Conservation (phyloP, 64 coral and sea anemone species). For the Acropora yongei region DNA sequence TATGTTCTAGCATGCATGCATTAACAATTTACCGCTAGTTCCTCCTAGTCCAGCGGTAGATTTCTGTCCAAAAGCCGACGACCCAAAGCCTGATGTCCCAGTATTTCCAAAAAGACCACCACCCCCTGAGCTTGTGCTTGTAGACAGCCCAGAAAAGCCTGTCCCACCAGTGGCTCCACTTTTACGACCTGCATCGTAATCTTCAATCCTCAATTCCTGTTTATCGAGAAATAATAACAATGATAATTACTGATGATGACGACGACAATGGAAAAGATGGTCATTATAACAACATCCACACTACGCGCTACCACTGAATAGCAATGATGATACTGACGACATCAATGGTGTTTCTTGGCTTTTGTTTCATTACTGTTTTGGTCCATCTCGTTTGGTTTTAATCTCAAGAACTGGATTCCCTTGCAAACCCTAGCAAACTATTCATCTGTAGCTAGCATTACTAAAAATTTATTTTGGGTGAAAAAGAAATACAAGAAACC, state of each 20-base stretch:
- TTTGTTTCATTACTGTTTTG: no score
- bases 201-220: conserved; percentile 88
- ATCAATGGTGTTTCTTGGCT: no score
- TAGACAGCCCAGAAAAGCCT: conserved; percentile 62
- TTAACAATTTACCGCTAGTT: conserved; percentile 42
- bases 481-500: no score
- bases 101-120: conserved; percentile 76
- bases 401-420: no score
- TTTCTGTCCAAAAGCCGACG: conserved; percentile 72
- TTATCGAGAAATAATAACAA: not conserved
- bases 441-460: no score
- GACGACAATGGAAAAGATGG: no score
- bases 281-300: no score
- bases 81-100: conserved; percentile 39
- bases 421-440: no score
- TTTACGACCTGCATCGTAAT: conserved; percentile 89
- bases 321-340: no score
- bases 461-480: no score
- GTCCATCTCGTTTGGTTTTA: no score
- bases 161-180: conserved; percentile 58
- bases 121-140: conserved; percentile 21
- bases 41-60: conserved; percentile 80
- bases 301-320: no score
- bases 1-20: not conserved
- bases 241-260: not conserved